phyloP scores from a whole-genome alignment of 2,113 vertebrate species.

The Gadus macrocephalus region DNA sequence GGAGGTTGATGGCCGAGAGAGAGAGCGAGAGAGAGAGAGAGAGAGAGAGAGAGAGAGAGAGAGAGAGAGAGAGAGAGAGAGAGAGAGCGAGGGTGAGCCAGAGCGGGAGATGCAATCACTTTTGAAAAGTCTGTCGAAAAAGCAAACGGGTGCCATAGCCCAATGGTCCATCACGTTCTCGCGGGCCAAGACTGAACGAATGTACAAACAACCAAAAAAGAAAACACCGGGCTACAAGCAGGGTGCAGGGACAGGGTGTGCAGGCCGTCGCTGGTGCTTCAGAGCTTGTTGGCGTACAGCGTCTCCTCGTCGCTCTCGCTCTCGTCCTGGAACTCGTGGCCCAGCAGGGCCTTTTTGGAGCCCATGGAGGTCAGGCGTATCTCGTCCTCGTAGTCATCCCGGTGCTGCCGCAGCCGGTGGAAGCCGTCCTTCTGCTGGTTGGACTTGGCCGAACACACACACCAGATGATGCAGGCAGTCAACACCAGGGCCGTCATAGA shows the following conservation, averaged over 20 bases:
- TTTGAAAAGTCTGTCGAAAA: too few relatives aligned
- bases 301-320: conserved; percentile 98
- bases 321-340: conserved; percentile 96
- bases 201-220: not conserved
- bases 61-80: conserved; percentile 5
- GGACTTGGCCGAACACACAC: conserved; percentile 92
- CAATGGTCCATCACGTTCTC: conserved; percentile 18
- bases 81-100: not conserved
- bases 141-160: conserved; percentile 3
- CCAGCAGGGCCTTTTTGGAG: conserved; percentile 95
- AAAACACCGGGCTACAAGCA: not conserved
- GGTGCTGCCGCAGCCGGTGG: conserved; percentile 90
- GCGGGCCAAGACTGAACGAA: not conserved
- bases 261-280: conserved; percentile 36
- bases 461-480: conserved; percentile 96
- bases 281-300: conserved; percentile 93
- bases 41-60: conserved; percentile 1
- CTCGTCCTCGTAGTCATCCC: conserved; percentile 93
- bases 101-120: too few relatives aligned
- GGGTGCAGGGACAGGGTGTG: conserved; percentile 8
- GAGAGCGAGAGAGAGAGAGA: conserved; percentile 5
- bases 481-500: conserved; percentile 91
- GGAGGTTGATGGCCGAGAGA: conserved; percentile 16
- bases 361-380: conserved; percentile 90
- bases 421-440: conserved; percentile 97